phyloP scores from a whole-genome alignment of 1,140 invertebrate species.

The Orius laevigatus region DNA sequence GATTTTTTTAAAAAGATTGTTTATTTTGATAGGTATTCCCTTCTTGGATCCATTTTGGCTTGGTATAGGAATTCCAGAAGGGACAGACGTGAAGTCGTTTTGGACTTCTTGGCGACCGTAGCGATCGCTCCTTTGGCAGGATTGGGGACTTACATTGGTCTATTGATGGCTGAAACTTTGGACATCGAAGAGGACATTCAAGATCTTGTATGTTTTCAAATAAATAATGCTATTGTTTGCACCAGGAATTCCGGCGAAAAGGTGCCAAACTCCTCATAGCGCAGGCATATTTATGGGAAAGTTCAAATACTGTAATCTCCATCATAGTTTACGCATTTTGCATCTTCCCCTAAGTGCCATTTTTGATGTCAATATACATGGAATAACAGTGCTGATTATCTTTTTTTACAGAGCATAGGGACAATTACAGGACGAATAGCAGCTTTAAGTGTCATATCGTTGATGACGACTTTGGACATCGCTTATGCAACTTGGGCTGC shows the following conservation, averaged over 20 bases:
- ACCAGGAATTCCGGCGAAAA: no score
- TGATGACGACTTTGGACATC: slow-evolving; percentile 29
- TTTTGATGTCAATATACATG: no score
- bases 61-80: background rate
- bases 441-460: slow-evolving; percentile 2
- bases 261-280: no score
- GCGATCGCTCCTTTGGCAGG: background rate
- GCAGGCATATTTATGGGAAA: no score
- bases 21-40: background rate
- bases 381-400: no score
- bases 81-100: background rate
- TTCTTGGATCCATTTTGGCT: background rate
- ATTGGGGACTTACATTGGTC: background rate
- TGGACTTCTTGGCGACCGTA: background rate
- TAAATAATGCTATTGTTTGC: no score
- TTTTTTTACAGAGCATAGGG: no score
- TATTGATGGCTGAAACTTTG: background rate
- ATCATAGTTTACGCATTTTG: no score
- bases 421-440: no score
- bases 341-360: no score
- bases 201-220: no score
- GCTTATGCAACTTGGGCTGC: slow-evolving; percentile 22
- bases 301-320: no score
- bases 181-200: slow-evolving; percentile 2
- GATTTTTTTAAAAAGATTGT: background rate